Percentiles rank a stretch among this genome's conserved stretches.
These are phyloP conservation scores for Xyrauchen texanus DNA, from an alignment of 2,113 vertebrate genomes.

Conservation along the genomic window DNA sequence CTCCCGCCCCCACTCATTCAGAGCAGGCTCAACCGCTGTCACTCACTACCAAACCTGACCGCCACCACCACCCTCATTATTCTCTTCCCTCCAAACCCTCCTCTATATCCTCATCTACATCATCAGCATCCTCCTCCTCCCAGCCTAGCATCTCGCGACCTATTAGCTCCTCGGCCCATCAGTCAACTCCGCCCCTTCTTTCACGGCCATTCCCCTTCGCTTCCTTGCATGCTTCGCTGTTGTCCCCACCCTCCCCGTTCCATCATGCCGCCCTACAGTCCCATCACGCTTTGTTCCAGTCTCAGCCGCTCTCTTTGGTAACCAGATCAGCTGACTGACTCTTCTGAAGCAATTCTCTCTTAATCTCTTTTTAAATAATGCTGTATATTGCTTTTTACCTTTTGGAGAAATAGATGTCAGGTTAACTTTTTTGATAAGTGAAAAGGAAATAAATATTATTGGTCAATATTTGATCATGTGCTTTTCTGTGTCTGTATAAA, in stretches of 20 bases:
- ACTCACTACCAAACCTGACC: conserved; percentile 93
- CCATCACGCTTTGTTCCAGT: conserved; percentile 86
- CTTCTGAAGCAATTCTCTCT: conserved; percentile 56
- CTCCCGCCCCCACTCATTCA: conserved; percentile 89
- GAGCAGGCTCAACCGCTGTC: conserved; percentile 96
- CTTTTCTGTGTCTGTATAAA: conserved; percentile 80
- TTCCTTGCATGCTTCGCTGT: conserved; percentile 82
- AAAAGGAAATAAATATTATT: conserved; percentile 86
- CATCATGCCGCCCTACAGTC: conserved; percentile 81
- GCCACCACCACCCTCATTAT: conserved; percentile 78
- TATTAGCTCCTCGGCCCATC: conserved; percentile 73
- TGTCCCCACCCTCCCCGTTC: conserved; percentile 83
- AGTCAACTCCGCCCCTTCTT: conserved; percentile 80
- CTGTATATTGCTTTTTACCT: conserved; percentile 80
- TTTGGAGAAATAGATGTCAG: conserved; percentile 73
- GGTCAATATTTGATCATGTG: conserved; percentile 99
- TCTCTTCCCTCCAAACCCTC: conserved; percentile 75
- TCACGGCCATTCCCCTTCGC: conserved; percentile 86
- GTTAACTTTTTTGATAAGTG: conserved; percentile 77
- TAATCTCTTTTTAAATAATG: conserved; percentile 66
- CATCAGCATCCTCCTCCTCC: conserved; percentile 75
- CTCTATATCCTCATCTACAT: conserved; percentile 64
- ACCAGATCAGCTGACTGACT: conserved; percentile 92
- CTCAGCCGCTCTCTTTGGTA: conserved; percentile 94
- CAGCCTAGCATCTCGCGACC: conserved; percentile 73